Evolutionary conservation across 2,797 vertebrate genomes (phyloP).

Genomic region (Cetoscarus ocellatus): DNA sequence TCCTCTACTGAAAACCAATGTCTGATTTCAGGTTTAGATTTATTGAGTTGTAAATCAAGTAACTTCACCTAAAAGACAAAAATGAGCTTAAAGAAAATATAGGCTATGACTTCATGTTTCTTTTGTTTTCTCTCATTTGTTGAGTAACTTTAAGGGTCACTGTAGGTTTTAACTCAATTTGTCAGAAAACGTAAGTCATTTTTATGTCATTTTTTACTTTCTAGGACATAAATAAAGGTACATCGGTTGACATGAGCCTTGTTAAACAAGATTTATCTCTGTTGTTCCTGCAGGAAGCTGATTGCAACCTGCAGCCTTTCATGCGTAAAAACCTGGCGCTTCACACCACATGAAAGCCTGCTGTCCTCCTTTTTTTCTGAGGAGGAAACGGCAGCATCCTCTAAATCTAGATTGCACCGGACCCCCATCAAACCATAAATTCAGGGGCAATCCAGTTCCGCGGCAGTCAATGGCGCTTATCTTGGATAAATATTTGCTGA

Average conservation of each 20-base stretch:
- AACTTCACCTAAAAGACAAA: no score
- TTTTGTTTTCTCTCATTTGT: no score
- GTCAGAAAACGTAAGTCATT: no score
- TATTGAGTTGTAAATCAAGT: no score
- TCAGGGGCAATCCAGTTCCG: slow-evolving; percentile 47
- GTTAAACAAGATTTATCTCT: background rate
- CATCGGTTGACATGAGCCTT: no score
- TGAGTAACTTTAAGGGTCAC: no score
- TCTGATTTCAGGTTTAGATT: background rate
- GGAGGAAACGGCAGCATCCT: slow-evolving; percentile 60
- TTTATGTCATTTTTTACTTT: no score
- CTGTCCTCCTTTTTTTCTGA: background rate
- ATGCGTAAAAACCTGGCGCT: slow-evolving; percentile 16
- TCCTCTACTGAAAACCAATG: background rate
- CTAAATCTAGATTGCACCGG: slow-evolving; percentile 26
- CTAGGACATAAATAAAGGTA: no score
- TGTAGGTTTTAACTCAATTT: no score
- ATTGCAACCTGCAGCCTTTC: slow-evolving; percentile 31
- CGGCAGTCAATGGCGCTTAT: slow-evolving; percentile 71
- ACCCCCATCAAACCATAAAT: slow-evolving; percentile 67
- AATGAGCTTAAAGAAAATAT: no score
- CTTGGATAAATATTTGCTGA: slow-evolving; percentile 80
- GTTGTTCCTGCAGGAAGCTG: slow-evolving; percentile 11
- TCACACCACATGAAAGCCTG: slow-evolving; percentile 7
- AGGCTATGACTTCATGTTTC: no score